Evolutionary conservation across 2,797 vertebrate genomes (phyloP).

Genomic region (Champsocephalus gunnari): DNA sequence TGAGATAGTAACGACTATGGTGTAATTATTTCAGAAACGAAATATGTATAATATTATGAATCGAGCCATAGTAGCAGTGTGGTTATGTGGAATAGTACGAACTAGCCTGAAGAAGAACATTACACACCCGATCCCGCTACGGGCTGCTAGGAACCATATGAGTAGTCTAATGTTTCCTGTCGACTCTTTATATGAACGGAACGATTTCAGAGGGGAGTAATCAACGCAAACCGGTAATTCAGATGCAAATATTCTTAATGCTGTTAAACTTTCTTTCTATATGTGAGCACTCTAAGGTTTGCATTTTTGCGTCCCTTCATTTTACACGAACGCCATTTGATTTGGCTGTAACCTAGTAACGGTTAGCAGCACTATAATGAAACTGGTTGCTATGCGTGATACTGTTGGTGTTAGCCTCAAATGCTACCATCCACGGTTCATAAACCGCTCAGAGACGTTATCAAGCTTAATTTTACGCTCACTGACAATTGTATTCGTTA

Average conservation of each 20-base stretch:
- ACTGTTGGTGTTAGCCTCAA: constrained; percentile 24
- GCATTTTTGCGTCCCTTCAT: accelerated
- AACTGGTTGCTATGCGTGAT: background rate
- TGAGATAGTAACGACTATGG: no score
- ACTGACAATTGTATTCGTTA: background rate
- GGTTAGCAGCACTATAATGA: background rate
- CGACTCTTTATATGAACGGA: constrained; percentile 6
- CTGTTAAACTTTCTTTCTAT: background rate
- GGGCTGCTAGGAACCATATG: constrained; percentile 48
- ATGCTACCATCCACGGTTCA: constrained; percentile 22
- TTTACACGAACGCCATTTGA: background rate
- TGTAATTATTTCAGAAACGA: no score
- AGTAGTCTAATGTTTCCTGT: constrained; percentile 20
- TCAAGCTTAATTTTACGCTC: background rate
- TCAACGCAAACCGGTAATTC: constrained; percentile 5
- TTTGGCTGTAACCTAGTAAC: accelerated
- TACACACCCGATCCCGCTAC: no score
- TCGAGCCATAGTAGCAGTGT: no score
- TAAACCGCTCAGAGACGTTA: no score
- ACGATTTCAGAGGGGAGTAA: background rate
- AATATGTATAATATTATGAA: no score
- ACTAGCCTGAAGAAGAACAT: no score
- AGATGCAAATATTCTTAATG: background rate
- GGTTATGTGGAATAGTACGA: no score
- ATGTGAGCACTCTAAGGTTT: no score